Evolutionary conservation across 2,113 vertebrate genomes (phyloP).

Genomic region (Epinephelus fuscoguttatus): DNA sequence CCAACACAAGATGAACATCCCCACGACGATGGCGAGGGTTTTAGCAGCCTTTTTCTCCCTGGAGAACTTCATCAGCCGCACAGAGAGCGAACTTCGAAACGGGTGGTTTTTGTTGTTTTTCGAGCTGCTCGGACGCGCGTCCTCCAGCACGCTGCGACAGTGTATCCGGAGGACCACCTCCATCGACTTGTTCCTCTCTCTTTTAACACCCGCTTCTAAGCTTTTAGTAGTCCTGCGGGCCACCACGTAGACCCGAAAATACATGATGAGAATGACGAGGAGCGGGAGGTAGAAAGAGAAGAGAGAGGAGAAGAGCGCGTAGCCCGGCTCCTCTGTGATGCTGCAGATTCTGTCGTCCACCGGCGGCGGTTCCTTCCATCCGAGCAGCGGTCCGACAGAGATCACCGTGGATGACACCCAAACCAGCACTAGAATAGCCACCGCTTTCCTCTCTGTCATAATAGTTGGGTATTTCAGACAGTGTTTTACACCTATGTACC

Average conservation of each 20-base stretch:
- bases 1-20: conserved; percentile 98
- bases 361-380: conserved; percentile 97
- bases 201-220: conserved; percentile 96
- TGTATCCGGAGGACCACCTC: conserved; percentile 98
- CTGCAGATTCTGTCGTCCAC: conserved; percentile 91
- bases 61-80: conserved; percentile 97
- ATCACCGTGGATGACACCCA: conserved; percentile 95
- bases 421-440: conserved; percentile 90
- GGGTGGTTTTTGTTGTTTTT: conserved; percentile 90
- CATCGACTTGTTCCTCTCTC: conserved; percentile 92
- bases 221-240: conserved; percentile 94
- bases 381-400: conserved; percentile 95
- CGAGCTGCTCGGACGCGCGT: conserved; percentile 79
- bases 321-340: conserved; percentile 97
- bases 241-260: conserved; percentile 96
- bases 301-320: conserved; percentile 97
- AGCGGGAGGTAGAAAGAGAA: conserved; percentile 99
- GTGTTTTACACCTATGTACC: conserved; percentile 96
- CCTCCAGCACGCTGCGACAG: conserved; percentile 89
- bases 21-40: conserved; percentile 97
- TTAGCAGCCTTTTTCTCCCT: conserved; percentile 98
- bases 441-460: conserved; percentile 95
- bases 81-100: conserved; percentile 93
- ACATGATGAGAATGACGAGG: conserved; percentile 96
- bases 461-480: conserved; percentile 97